phyloP scores from a whole-genome alignment of 1,140 invertebrate genomes.

The Caerostris darwini region DNA sequence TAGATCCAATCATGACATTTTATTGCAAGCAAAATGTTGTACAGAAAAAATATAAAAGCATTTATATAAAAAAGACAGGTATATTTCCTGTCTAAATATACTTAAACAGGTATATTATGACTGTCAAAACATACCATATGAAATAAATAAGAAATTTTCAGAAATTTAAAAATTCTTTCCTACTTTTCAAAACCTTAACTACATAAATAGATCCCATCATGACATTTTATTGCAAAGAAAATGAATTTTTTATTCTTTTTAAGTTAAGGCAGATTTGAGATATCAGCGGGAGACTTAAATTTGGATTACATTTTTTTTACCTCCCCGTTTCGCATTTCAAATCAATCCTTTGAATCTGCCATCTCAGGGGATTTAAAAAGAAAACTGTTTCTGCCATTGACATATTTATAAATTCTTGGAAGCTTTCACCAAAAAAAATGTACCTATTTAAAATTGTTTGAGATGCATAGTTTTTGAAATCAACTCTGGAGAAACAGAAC shows the following conservation, averaged over 20 bases:
- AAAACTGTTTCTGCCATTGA: background rate
- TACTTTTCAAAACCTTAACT: too few relatives aligned
- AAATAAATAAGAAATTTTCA: too few relatives aligned
- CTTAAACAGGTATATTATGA: too few relatives aligned
- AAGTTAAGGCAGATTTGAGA: background rate
- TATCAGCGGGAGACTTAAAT: background rate
- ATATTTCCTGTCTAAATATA: too few relatives aligned
- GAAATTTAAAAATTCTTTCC: too few relatives aligned
- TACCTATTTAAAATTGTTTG: background rate
- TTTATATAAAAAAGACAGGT: too few relatives aligned
- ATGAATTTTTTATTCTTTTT: background rate
- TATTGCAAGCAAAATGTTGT: too few relatives aligned
- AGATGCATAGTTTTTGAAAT: background rate
- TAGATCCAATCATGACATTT: too few relatives aligned
- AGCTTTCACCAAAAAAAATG: background rate
- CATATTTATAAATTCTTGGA: background rate
- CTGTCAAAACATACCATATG: too few relatives aligned
- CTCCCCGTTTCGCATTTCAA: background rate
- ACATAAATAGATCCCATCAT: too few relatives aligned
- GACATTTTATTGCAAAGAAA: background rate
- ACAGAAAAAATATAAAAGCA: too few relatives aligned
- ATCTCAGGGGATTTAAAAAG: background rate
- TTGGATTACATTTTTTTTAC: background rate
- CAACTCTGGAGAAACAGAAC: background rate
- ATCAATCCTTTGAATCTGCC: background rate